phyloP scores from a whole-genome alignment of 2,797 vertebrate genomes.

The Meriones psammophilus region DNA sequence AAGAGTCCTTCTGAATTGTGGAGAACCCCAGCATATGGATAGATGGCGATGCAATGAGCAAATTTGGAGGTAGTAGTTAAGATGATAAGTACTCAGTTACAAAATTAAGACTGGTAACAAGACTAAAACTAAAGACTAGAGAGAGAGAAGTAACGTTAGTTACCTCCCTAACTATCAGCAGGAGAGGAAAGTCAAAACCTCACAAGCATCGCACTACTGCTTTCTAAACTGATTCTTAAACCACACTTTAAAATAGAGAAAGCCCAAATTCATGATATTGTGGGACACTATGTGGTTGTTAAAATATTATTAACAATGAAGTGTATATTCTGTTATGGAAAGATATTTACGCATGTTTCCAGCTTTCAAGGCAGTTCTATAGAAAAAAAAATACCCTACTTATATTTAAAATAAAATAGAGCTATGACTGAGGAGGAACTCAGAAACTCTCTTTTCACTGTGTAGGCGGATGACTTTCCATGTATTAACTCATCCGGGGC shows the following conservation, averaged over 20 bases:
- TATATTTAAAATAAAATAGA: not conserved
- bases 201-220: not conserved
- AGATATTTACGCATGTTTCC: not conserved
- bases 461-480: not conserved
- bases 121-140: not conserved
- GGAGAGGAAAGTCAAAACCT: not conserved
- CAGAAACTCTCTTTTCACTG: not conserved
- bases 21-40: not conserved
- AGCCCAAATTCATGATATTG: too few relatives aligned
- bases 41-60: not conserved
- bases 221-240: not conserved
- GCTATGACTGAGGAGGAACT: not conserved
- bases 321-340: not conserved
- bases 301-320: not conserved
- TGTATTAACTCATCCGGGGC: slow-evolving; percentile 10
- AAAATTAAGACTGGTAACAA: not conserved
- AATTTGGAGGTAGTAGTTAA: not conserved
- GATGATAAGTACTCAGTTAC: not conserved
- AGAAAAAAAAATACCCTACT: not conserved
- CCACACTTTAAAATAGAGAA: not conserved
- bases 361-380: not conserved
- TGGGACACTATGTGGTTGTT: not conserved
- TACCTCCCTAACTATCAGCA: not conserved
- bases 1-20: not conserved
- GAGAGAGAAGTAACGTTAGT: not conserved